phyloP scores from a whole-genome alignment of 2,113 vertebrate genomes.

The Cyprinodon brontotheroides region DNA sequence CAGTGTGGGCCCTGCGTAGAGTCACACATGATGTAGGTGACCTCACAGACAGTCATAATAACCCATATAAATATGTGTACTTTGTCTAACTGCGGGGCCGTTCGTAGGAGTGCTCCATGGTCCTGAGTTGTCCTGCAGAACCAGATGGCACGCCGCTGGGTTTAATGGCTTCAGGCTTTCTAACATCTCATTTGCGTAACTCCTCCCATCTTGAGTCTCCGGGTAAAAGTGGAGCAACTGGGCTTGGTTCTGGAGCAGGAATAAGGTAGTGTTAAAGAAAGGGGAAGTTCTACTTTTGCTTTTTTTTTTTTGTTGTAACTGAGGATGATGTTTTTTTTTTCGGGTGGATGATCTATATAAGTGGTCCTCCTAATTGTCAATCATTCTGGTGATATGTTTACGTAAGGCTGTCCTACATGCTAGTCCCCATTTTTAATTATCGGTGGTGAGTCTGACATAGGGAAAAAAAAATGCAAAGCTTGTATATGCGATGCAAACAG shows the following conservation, averaged over 20 bases:
- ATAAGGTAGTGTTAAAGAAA: conserved; percentile 42
- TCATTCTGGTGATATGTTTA: no score
- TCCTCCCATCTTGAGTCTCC: conserved; percentile 90
- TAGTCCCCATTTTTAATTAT: no score
- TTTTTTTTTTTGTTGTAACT: not conserved
- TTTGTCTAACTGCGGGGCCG: not conserved
- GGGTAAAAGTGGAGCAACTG: conserved; percentile 40
- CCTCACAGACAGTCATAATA: not conserved
- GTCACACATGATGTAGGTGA: conserved; percentile 87
- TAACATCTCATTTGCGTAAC: conserved; percentile 87
- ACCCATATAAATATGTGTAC: not conserved
- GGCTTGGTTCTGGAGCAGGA: conserved; percentile 35
- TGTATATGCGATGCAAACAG: no score
- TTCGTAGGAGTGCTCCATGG: conserved; percentile 86
- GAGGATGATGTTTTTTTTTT: not conserved
- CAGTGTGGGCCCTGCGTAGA: conserved; percentile 89
- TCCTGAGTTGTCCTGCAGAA: conserved; percentile 84
- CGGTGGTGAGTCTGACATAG: no score
- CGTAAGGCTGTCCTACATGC: no score
- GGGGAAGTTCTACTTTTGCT: not conserved
- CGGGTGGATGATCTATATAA: no score
- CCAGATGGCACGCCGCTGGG: conserved; percentile 81
- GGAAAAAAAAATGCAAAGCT: no score
- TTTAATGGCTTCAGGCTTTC: conserved; percentile 80
- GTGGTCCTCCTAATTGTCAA: no score